Base-by-base conservation (phyloP, 2,888 invertebrate species). In the Rapana venosa region DNA sequence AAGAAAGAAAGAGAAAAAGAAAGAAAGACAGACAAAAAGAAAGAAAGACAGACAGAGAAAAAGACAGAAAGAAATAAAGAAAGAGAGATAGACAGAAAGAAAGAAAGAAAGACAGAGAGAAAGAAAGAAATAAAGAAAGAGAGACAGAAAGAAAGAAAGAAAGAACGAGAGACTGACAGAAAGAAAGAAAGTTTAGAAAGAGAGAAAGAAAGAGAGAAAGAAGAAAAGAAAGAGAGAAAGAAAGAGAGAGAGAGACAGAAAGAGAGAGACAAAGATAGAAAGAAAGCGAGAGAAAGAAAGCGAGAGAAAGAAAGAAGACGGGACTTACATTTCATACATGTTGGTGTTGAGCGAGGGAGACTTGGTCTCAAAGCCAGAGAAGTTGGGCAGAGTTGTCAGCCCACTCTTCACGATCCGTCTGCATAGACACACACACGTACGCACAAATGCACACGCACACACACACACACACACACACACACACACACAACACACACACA, bases 251-350 rank as follows among this genome's bases (percentile, higher is more conserved):
- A 13, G 30, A 77, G 66, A 66, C 4, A 22, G 66, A 66, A 47
- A 47, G 8, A 47, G 8, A 8, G 8, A 47, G 8, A 8, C 2
- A 47, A 47, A 8, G 8, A 47, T 5, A 8, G 8, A 47, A 47
- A 2, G 8, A 47, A 47, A 47, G 8, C 2, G 8, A 47, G 13
- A 66, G 66, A 66, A 1, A 66, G 66, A 66, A 1, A 66, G 66
- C 2, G 13, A 74, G 74, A 74, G 2, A 74, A 11, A 74, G 22
- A 74, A 11, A n/a, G 22, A 26, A 74, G 26, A 11, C 6, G 32
- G 30, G 77, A 91, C 94, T 92, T 92, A 94, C 94, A 94, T 93
- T 92, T 94, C 94, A 70, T 91, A 91, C 93, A 94, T 93, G 35
- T 92, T 89, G 6, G 92, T 92, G 32, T 93, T 90, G n/a, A 90